These are phyloP conservation scores for Drosophila subobscura DNA, from an alignment of 1,140 invertebrate species.

Conservation along the genomic window DNA sequence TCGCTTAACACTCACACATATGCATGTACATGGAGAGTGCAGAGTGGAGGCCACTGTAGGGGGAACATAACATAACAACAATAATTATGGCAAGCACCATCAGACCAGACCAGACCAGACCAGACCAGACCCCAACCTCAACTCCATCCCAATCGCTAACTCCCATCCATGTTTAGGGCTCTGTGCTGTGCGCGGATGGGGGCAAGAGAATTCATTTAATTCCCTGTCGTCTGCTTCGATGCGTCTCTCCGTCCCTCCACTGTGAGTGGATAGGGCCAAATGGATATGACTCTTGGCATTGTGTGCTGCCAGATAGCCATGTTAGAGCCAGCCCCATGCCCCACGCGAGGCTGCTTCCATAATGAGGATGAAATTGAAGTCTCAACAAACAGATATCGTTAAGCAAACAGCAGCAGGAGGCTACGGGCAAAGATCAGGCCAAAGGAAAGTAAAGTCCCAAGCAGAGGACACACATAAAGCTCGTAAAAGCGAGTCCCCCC, in stretches of 20 bases:
- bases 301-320: constrained; percentile 20
- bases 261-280: constrained; percentile 30
- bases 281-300: constrained; percentile 58
- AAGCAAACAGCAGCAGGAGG: constrained; percentile 25
- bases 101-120: neutral
- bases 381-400: constrained; percentile 61
- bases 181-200: neutral
- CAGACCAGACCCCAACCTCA: constrained; percentile 24
- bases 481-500: constrained; percentile 9
- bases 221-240: constrained; percentile 39
- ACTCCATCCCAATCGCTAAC: neutral
- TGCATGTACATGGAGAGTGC: neutral
- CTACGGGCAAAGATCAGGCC: constrained; percentile 20
- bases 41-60: constrained; percentile 3
- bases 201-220: constrained; percentile 54
- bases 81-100: constrained; percentile 57
- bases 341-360: constrained; percentile 44
- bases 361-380: constrained; percentile 70
- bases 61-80: constrained; percentile 40
- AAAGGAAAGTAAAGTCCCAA: constrained; percentile 1
- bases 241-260: constrained; percentile 13
- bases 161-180: constrained; percentile 32
- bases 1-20: constrained; percentile 49
- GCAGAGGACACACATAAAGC: neutral
- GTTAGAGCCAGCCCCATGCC: constrained; percentile 9